phyloP scores from a whole-genome alignment of 2,113 vertebrate species.

The Oncorhynchus mykiss region DNA sequence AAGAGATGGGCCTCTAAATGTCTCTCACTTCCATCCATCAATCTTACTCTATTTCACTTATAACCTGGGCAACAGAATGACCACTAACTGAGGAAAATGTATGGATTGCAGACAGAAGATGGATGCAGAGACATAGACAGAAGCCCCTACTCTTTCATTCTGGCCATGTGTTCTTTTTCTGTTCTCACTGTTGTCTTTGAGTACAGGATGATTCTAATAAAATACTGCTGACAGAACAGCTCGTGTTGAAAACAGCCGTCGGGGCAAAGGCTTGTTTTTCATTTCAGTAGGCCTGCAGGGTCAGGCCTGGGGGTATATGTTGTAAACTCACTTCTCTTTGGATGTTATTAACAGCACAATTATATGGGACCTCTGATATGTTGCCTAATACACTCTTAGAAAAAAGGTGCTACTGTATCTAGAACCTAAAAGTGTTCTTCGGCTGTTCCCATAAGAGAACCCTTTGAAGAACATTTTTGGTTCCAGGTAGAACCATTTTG shows the following conservation, averaged over 20 bases:
- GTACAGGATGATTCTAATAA: conserved; percentile 61
- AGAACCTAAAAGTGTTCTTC: too few species aligned
- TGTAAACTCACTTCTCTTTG: conserved; percentile 46
- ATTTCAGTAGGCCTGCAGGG: conserved; percentile 57
- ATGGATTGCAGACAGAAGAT: conserved; percentile 28
- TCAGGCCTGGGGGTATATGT: conserved; percentile 58
- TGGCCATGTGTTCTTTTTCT: conserved; percentile 20
- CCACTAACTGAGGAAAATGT: conserved; percentile 7
- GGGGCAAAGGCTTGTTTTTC: conserved; percentile 64
- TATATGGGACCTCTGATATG: conserved; percentile 39
- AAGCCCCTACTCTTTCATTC: conserved; percentile 25
- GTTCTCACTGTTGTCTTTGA: conserved; percentile 45
- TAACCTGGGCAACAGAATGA: conserved; percentile 57
- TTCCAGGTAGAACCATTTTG: too few species aligned
- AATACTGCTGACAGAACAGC: conserved; percentile 67
- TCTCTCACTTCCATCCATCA: conserved; percentile 62
- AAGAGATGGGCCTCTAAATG: conserved; percentile 57
- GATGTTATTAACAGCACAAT: conserved; percentile 49
- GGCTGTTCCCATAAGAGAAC: too few species aligned
- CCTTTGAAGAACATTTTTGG: too few species aligned
- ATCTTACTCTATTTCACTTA: conserved; percentile 51
- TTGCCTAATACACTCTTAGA: background rate
- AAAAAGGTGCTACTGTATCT: too few species aligned
- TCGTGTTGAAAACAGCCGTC: conserved; percentile 45
- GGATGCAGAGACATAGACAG: background rate